Evolutionary conservation across 2,797 vertebrate genomes (phyloP), one percentile per base, ranked within the genome.

Genomic region (Cyclopterus lumpus): DNA sequence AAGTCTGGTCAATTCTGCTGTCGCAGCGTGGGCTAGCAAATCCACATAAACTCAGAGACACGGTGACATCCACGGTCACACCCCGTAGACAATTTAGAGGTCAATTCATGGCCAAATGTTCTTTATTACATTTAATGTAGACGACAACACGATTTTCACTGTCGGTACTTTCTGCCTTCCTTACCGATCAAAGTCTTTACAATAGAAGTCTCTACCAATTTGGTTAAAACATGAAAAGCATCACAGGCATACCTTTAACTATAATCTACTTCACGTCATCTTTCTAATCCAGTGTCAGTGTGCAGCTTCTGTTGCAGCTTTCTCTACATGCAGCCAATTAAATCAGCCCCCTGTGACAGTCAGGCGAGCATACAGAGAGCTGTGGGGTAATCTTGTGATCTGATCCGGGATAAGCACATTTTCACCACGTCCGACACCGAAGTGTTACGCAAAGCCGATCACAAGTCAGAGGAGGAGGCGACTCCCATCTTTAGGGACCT

Each of bases 381-480:
- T 54, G 65, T 36, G n/a, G 69, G 69, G 38, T 69, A 67, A 69
- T 62, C 69, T 42, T 63, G 49, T 42, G 44, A 84, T 75, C 51
- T 69, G 53, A 82, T 85, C 75, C 40, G 11, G 48, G 46, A 83
- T 75, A 53, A 71, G 75, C 65, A 53, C 67, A 67, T 74, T 80
- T 75, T 76, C 28, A 44, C 60, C 71, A 42, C 59, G 74, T 54
- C 66, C 6, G 8, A 67, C 12, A 49, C 49, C 26, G 16, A 79
- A 57, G 54, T 49, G 61, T 32, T 76, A 32, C 46, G 68, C 18
- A 22, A 58, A 49, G 30, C 61, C 40, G 67, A 77, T 59, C 59
- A 28, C 28, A 76, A 67, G 64, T 49, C 63, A 55, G 55, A 51
- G n/a, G 32, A 72, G n/a, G 9, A 51, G 44, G 48, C 22, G 46